phyloP scores from a whole-genome alignment of 2,888 invertebrate genomes.

The Cabera pusaria region DNA sequence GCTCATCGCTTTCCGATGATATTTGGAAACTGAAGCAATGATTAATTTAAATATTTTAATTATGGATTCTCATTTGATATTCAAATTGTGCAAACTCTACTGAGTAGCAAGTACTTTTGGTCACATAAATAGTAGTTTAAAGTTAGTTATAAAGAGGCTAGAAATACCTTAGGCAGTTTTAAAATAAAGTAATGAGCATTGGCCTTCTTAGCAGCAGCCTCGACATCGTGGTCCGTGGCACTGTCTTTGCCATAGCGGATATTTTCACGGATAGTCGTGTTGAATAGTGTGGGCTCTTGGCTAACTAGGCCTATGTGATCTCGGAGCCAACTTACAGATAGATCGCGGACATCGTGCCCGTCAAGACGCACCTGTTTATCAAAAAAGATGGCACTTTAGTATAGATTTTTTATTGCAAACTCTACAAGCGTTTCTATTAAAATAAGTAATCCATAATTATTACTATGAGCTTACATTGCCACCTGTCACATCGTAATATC shows the following conservation, averaged over 20 bases:
- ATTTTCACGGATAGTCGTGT: constrained; percentile 88
- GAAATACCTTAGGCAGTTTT: constrained; percentile 86
- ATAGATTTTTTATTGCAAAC: no score
- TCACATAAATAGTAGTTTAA: no score
- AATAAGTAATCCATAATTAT: no score
- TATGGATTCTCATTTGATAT: no score
- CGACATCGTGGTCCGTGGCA: constrained; percentile 86
- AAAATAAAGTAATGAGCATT: constrained; percentile 90
- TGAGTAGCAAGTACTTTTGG: no score
- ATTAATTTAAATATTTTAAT: no score
- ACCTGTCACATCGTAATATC: constrained; percentile 79
- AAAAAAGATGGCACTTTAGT: no score
- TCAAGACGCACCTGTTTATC: constrained; percentile 86
- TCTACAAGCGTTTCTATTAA: no score
- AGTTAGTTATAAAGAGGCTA: no score
- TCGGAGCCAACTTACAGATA: constrained; percentile 91
- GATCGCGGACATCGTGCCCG: constrained; percentile 85
- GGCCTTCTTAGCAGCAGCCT: constrained; percentile 88
- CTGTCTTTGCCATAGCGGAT: constrained; percentile 88
- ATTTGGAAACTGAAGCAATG: no score
- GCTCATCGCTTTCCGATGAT: no score
- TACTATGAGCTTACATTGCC: constrained; percentile 53
- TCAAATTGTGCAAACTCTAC: no score
- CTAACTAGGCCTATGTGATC: constrained; percentile 93
- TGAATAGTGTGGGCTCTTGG: constrained; percentile 94